Evolutionary conservation across 2,113 vertebrate species (phyloP).

Genomic region (Aptenodytes forsteri): DNA sequence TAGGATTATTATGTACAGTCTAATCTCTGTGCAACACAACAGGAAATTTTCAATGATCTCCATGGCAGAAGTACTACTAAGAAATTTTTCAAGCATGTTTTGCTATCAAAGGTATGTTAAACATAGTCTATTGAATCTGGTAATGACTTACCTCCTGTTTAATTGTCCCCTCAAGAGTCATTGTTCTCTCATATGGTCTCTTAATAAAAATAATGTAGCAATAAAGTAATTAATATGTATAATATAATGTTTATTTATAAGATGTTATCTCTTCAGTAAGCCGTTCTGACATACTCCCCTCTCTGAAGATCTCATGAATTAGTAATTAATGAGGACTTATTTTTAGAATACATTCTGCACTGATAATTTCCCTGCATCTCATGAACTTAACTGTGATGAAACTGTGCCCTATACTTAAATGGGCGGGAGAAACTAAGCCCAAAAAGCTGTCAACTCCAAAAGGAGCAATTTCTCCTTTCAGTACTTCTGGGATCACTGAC

Average conservation of each 20-base stretch:
- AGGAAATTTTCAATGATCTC: not conserved
- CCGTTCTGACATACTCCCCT: not conserved
- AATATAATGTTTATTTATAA: not conserved
- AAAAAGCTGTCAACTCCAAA: not conserved
- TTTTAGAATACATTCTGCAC: not conserved
- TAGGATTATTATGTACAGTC: not conserved
- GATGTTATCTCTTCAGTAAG: not conserved
- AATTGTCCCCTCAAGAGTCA: not conserved
- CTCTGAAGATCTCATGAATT: not conserved
- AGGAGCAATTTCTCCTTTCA: not conserved
- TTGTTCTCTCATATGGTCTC: not conserved
- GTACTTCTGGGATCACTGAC: not conserved
- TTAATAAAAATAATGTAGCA: not conserved
- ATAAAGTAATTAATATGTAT: not conserved
- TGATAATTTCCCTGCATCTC: not conserved
- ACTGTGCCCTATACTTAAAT: not conserved
- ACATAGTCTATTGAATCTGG: not conserved
- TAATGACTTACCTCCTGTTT: not conserved
- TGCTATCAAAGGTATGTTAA: not conserved
- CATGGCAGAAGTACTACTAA: not conserved
- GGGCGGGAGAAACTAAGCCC: not conserved
- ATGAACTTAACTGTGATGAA: not conserved
- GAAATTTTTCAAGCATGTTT: not conserved
- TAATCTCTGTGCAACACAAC: not conserved
- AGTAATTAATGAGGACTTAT: not conserved